Base-by-base conservation (phyloP, 2,888 invertebrate species). In the Keiferia lycopersicella region DNA sequence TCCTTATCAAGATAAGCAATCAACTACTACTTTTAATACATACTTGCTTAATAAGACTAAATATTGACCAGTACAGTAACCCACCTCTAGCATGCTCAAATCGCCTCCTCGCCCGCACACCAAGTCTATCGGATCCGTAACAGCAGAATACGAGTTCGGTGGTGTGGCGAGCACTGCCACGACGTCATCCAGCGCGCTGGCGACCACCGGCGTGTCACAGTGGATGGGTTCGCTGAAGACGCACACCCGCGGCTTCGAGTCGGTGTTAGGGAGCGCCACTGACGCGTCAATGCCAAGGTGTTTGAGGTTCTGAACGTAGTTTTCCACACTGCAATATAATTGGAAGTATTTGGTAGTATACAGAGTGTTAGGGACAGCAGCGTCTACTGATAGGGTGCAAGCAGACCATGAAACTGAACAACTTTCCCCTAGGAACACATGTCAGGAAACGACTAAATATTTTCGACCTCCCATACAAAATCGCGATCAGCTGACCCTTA, bases 91-190 rank as follows among this genome's bases (percentile, higher is more conserved):
- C 93, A 96, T 95, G 12, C 93, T 92, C 7, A 95, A 85, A 79
- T 96, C 96, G 0, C 96, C 96, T 0, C 96, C 96, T 39, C 96
- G 92, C 7, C 95, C 95, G 72, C 95, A 96, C n/a, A 95, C 96
- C 73, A 96, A 86, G 75, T 96, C 96, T 4, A 96, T 96, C 0
- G 96, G 95, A 79, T 96, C 96, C 0, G 92, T 92, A 26, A 96
- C 94, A 0, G 96, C 96, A 0, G 96, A 96, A 77, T 96, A 96
- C 0, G 96, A 96, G 78, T 96, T 96, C 0, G 96, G 96, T 0
- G 97, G 96, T 0, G 95, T 95, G 0, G 96, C 96, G 71, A 83
- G 73, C 48, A 79, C 92, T 0, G 92, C 92, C 14, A 92, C 92
- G 16, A 92, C 92, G 6, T 91, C 92, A 53, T 88, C 87, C 41